phyloP scores from a whole-genome alignment of 2,113 vertebrate species.

The Oreocharis arfaki region DNA sequence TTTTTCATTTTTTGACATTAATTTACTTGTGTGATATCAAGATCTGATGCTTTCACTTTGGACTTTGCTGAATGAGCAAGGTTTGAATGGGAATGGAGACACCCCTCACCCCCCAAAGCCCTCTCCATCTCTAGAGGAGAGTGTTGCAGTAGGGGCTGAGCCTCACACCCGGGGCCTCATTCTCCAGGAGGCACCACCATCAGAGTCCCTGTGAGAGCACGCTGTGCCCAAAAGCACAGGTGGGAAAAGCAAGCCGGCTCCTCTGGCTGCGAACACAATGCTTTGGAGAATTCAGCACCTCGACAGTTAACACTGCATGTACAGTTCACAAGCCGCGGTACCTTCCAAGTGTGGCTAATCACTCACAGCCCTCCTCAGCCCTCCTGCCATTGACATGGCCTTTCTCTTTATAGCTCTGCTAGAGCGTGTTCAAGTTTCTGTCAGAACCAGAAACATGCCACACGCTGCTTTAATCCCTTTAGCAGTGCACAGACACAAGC shows the following conservation, averaged over 20 bases:
- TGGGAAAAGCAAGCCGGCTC: not conserved
- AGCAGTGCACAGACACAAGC: conserved; percentile 36
- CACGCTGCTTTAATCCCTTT: conserved; percentile 60
- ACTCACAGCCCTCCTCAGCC: not conserved
- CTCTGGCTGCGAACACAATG: not conserved
- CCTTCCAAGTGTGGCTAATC: conserved; percentile 38
- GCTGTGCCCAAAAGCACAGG: not conserved
- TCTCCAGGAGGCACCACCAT: not conserved
- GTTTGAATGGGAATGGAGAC: not conserved
- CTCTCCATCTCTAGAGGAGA: not conserved
- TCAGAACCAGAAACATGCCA: conserved; percentile 61
- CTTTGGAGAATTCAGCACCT: not conserved
- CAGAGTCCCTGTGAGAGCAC: rapidly evolving
- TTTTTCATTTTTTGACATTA: not conserved
- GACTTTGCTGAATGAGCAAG: not conserved
- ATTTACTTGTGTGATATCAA: not conserved
- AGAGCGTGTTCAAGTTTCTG: conserved; percentile 58
- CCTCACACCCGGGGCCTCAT: rapidly evolving
- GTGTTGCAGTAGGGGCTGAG: not conserved
- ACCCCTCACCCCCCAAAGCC: rapidly evolving
- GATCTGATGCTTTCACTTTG: not conserved
- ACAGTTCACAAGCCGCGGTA: not conserved
- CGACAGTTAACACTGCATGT: not conserved
- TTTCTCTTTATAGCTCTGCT: conserved; percentile 48
- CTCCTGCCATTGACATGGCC: not conserved